A percentile compares a stretch with the other conserved stretches of the same genome.
phyloP scores from a whole-genome alignment of 2,888 invertebrate species.

The Salticus scenicus region DNA sequence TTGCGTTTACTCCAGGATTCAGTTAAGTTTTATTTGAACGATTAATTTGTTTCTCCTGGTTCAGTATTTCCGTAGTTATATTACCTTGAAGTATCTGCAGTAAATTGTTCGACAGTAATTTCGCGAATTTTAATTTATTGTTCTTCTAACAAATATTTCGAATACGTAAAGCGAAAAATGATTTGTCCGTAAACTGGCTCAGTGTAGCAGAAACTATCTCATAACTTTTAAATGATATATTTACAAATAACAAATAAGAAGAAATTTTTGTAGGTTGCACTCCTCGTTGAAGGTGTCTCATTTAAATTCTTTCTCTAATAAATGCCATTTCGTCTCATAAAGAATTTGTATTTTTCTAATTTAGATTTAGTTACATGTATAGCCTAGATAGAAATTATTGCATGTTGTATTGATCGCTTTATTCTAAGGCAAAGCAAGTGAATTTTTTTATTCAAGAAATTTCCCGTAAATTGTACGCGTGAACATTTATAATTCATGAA shows the following conservation, averaged over 20 bases:
- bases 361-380: too few relatives aligned
- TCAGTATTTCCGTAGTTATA: not conserved
- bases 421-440: too few relatives aligned
- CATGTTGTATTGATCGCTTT: too few relatives aligned
- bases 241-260: constrained; percentile 19
- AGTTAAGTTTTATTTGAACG: not conserved
- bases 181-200: not conserved
- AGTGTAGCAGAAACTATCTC: not conserved
- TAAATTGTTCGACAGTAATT: constrained; percentile 8
- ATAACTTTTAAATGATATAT: constrained; percentile 30
- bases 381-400: too few relatives aligned
- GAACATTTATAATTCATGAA: too few relatives aligned
- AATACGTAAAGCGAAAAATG: constrained; percentile 4
- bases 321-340: too few relatives aligned
- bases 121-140: not conserved
- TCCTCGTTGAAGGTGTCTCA: not conserved
- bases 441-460: too few relatives aligned
- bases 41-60: not conserved
- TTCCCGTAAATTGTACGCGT: too few relatives aligned
- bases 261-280: not conserved
- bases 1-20: not conserved
- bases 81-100: not conserved
- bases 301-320: too few relatives aligned
- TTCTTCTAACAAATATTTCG: not conserved
- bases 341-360: too few relatives aligned